Percentiles rank a stretch among this genome's conserved stretches.
Conservation (phyloP, 2,888 invertebrate genomes). For the Acrobasis consociella region DNA sequence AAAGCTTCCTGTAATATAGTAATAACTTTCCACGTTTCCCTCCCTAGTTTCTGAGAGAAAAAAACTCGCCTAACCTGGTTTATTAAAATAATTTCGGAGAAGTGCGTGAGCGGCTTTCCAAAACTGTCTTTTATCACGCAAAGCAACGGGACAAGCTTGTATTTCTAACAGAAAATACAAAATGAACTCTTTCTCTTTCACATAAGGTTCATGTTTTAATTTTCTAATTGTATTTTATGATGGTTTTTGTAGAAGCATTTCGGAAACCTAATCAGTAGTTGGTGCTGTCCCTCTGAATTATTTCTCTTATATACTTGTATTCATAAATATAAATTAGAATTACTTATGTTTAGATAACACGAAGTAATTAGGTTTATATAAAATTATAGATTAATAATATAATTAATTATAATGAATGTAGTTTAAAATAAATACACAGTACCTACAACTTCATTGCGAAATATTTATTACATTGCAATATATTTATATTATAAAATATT, state of each 20-base stretch:
- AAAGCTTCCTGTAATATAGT: constrained; percentile 29
- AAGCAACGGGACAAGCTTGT: constrained; percentile 49
- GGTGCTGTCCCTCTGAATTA: constrained; percentile 68
- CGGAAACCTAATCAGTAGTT: constrained; percentile 69
- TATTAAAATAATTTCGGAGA: constrained; percentile 78
- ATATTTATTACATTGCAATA: too few species aligned
- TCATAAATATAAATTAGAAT: constrained; percentile 65
- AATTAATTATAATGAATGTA: too few species aligned
- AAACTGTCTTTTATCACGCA: constrained; percentile 70
- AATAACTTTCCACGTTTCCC: constrained; percentile 39
- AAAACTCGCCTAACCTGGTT: constrained; percentile 74
- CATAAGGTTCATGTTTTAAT: constrained; percentile 25
- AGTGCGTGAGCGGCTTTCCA: constrained; percentile 72
- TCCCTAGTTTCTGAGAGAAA: constrained; percentile 44
- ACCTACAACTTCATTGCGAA: too few species aligned
- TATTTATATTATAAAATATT: too few species aligned
- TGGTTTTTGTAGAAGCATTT: constrained; percentile 40
- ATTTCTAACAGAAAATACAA: constrained; percentile 32
- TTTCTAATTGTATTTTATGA: constrained; percentile 20
- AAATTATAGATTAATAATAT: too few species aligned
- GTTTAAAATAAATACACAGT: too few species aligned
- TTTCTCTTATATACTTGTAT: constrained; percentile 44
- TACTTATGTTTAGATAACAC: constrained; percentile 51
- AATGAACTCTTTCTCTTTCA: background rate
- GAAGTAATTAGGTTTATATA: constrained; percentile 57